These are phyloP conservation scores for Pollenia griseotomentosa DNA, from an alignment of 2,888 invertebrate genomes.

Conservation along the genomic window DNA sequence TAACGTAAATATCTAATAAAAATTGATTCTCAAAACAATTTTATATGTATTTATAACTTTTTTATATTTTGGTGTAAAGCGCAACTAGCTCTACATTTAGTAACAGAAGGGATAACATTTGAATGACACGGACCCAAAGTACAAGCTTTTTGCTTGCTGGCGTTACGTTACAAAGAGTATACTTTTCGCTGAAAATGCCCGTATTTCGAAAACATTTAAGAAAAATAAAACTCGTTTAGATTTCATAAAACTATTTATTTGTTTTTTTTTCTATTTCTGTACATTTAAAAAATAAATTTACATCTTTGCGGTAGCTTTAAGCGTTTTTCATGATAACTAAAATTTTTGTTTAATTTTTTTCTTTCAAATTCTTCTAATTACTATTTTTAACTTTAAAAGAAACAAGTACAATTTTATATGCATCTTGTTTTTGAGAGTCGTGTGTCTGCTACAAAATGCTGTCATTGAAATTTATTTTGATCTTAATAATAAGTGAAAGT, in stretches of 20 bases:
- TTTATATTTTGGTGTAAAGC: no score
- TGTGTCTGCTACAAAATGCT: conserved; percentile 16
- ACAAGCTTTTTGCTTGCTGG: no score
- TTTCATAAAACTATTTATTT: background rate
- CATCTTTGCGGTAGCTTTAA: background rate
- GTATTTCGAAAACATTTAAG: no score
- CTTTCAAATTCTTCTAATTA: conserved; percentile 44
- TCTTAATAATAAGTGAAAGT: conserved; percentile 71
- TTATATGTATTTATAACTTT: no score
- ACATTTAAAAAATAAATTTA: background rate
- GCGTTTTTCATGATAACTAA: conserved; percentile 9
- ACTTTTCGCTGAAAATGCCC: no score
- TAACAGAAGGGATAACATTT: no score
- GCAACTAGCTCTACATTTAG: no score
- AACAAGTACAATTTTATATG: background rate
- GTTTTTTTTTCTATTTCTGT: background rate
- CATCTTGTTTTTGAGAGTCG: background rate
- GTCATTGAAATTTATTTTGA: conserved; percentile 54
- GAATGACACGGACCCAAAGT: no score
- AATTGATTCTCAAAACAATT: no score
- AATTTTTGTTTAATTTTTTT: background rate
- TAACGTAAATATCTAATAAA: no score
- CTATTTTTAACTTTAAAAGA: conserved; percentile 23
- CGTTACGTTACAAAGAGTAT: no score
- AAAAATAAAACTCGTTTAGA: no score